Base-by-base conservation (phyloP, 2,113 vertebrate genomes). In the Meriones unguiculatus region DNA sequence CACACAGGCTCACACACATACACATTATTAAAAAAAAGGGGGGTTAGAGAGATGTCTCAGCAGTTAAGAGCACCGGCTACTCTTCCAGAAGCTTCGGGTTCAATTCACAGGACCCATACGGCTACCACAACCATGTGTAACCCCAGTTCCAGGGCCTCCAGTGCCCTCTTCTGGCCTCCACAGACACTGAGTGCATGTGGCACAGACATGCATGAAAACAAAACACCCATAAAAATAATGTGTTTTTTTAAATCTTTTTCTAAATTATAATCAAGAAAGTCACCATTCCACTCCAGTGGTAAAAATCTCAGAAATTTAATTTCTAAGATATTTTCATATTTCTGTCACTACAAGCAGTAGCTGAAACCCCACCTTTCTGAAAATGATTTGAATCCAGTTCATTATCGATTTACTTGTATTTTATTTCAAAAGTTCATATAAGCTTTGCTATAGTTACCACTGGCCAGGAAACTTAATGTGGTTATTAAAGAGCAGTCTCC, bases 401-500 rank as follows among this genome's bases (percentile, higher is more conserved):
- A 54, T 41, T 95, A 69, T 59, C 94, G 75, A 75, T 82, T 77
- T 90, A 76, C 70, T 76, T 94, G 59, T 46, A 41, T 85, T 84
- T 32, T 94, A 9, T 93, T 32, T 93, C 87, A 64, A 81, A 96
- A 96, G 75, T 82, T 87, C 38, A 52, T 59, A 84, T 30, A 82
- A 90, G 92, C 73, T 97, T 97, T 92, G 77, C 65, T 50, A 59
- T 4, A 93, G 41, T 92, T 73, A 41, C 82, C 84, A 89, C 70
- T 95, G 94, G 90, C 59, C 78, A 94, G 76, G n/a, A 72, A 91
- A 67, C 57, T 72, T 87, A 50, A 54, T 14, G 38, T 64, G 67
- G 80, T 94, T 93, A 59, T 94, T 87, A 96, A 80, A 93, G 32
- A 72, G 28, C 41, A 92, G 38, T 32, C 78, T 93, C 95, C 84